Base-by-base conservation (phyloP, 2,888 invertebrate species). In the Colostygia pectinataria region DNA sequence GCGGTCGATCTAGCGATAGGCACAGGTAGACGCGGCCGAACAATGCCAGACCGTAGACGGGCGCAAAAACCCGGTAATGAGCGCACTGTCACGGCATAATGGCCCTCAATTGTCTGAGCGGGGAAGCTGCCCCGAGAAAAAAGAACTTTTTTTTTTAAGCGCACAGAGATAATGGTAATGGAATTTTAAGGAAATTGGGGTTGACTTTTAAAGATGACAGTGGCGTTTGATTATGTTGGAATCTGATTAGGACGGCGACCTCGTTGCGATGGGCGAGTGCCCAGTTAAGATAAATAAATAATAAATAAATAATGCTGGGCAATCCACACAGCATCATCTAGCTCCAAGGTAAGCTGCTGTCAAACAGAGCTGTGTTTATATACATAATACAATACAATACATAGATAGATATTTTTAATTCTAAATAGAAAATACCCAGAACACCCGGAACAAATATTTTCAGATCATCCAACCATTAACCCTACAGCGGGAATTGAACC, bases 51-150 rank as follows among this genome's bases (percentile, higher is more conserved):
- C 46, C 66, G 53, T 29, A 63, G 67, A 54, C 72, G 67, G 70
- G 63, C 68, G 73, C 77, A 83, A 85, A 76, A 86, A 82, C 74
- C 65, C 83, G 85, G 86, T 88, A 88, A 88, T 86, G 87, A 88
- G 87, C 76, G 77, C 78, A 83, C 79, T 81, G 84, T 80, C 80
- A 71, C 63, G 74, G 68, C 67, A 80, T 83, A 84, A 84, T 85
- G 81, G 84, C 65, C 53, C 25, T 29, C 74, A 75, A 85, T 87
- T 86, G 86, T 86, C 83, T 83, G 84, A 81, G 83, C 68, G 76
- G 69, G 25, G 63, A 71, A 62, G 58, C 55, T 63, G 75, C 78
- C 74, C 74, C 70, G 20, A 63, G 59, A 61, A 70, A 71, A 66
- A 66, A 53, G 41, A 46, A 46, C 52, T 66, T 69, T 65, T 67